These are phyloP conservation scores for Myotis yumanensis DNA, from an alignment of 2,113 vertebrate genomes.

Conservation along the genomic window DNA sequence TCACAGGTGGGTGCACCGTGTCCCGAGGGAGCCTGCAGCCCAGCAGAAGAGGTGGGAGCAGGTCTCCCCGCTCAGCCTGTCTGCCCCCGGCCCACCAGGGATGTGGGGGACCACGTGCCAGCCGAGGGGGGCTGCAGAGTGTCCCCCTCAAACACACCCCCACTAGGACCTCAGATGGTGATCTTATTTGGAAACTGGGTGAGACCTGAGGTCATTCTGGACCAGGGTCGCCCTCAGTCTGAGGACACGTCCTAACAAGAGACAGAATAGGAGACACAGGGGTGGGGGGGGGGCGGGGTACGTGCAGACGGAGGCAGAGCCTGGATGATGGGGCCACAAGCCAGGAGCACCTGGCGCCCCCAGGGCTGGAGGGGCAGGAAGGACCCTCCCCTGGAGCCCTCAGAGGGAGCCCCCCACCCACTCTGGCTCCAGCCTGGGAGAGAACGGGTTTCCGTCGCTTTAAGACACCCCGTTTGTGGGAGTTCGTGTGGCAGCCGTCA, in stretches of 20 bases:
- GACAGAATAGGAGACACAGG: not conserved
- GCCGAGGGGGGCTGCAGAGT: no score
- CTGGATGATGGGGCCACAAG: not conserved
- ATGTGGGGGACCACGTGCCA: fast-evolving
- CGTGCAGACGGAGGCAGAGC: not conserved
- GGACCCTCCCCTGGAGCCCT: fast-evolving
- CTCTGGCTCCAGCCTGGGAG: not conserved
- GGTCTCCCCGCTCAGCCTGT: not conserved
- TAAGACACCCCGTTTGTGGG: not conserved
- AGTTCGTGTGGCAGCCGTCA: fast-evolving
- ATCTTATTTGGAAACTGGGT: not conserved
- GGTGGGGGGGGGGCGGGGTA: fast-evolving
- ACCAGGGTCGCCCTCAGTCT: no score
- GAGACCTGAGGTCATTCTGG: not conserved
- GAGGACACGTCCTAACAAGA: not conserved
- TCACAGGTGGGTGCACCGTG: fast-evolving
- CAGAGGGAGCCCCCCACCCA: fast-evolving
- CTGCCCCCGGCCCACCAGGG: not conserved
- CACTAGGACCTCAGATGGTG: not conserved
- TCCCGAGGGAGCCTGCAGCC: not conserved
- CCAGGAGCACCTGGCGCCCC: not conserved
- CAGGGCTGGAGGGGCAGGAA: not conserved
- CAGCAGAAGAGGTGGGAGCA: fast-evolving
- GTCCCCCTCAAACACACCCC: fast-evolving
- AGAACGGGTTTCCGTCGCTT: fast-evolving